These are phyloP conservation scores for Amazona vittata DNA, from an alignment of 2,113 vertebrate species.

Conservation along the genomic window DNA sequence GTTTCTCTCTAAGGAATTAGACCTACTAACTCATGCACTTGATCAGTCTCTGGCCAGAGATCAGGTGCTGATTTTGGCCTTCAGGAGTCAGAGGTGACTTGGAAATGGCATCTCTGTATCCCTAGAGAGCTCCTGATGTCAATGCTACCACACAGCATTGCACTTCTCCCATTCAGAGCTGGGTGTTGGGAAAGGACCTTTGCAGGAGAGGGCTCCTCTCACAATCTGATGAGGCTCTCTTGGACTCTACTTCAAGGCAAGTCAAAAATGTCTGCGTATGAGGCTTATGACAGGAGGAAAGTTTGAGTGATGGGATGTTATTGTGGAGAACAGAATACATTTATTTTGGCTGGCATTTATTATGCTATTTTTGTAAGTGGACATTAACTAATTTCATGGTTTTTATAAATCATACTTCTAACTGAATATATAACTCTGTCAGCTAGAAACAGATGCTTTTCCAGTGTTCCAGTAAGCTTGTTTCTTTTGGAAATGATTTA, in stretches of 20 bases:
- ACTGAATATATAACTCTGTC: not conserved
- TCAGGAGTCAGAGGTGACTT: not conserved
- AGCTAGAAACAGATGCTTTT: not conserved
- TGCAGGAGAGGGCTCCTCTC: not conserved
- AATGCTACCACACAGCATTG: not conserved
- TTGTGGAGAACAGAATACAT: not conserved
- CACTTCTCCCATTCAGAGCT: not conserved
- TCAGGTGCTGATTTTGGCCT: not conserved
- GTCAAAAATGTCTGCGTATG: not conserved
- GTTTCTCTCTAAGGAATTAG: not conserved
- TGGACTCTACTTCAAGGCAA: not conserved
- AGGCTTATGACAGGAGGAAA: not conserved
- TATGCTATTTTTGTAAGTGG: not conserved
- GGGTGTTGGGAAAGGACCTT: not conserved
- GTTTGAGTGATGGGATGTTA: not conserved
- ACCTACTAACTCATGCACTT: not conserved
- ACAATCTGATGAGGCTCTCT: not conserved
- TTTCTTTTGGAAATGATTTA: not conserved
- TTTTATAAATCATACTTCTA: not conserved
- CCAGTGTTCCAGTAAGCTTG: not conserved
- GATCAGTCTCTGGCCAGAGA: not conserved
- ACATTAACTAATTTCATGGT: not conserved
- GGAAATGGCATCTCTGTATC: not conserved
- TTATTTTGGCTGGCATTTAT: not conserved
- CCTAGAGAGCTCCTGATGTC: not conserved